These are phyloP conservation scores for Pristiophorus japonicus DNA, from an alignment of 2,113 vertebrate species.

Conservation along the genomic window DNA sequence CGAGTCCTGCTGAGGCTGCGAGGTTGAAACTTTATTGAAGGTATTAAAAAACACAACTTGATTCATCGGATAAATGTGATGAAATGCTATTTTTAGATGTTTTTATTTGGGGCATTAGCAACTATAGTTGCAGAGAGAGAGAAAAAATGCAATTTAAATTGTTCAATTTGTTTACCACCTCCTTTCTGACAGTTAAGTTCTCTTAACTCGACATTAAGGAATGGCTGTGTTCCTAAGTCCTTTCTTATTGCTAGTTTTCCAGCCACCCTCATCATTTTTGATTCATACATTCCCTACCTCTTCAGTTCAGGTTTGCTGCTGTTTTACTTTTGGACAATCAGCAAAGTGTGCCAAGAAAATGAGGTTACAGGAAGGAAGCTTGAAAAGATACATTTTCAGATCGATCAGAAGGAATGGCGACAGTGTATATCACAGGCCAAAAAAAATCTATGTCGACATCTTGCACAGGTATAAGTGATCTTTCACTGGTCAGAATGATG, in stretches of 20 bases:
- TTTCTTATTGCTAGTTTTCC: not conserved
- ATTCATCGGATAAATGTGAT: not conserved
- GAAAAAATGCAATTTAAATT: not conserved
- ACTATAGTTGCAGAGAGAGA: not conserved
- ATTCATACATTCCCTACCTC: no score
- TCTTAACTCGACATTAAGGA: not conserved
- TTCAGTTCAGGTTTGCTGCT: not conserved
- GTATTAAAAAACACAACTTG: not conserved
- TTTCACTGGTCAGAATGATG: not conserved
- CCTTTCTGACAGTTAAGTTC: not conserved
- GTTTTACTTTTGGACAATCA: not conserved
- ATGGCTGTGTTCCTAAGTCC: not conserved
- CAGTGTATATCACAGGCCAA: not conserved
- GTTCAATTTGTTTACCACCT: not conserved
- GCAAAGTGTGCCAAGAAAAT: not conserved
- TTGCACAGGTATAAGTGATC: not conserved
- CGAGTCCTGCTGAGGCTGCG: not conserved
- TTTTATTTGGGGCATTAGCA: not conserved
- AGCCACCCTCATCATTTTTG: no score
- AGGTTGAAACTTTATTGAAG: not conserved
- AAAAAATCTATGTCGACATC: not conserved
- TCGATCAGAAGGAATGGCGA: not conserved
- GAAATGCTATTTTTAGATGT: not conserved
- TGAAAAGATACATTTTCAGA: not conserved
- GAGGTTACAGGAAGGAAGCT: not conserved